phyloP scores from a whole-genome alignment of 2,797 vertebrate genomes.

The Arrhamphus sclerolepis region DNA sequence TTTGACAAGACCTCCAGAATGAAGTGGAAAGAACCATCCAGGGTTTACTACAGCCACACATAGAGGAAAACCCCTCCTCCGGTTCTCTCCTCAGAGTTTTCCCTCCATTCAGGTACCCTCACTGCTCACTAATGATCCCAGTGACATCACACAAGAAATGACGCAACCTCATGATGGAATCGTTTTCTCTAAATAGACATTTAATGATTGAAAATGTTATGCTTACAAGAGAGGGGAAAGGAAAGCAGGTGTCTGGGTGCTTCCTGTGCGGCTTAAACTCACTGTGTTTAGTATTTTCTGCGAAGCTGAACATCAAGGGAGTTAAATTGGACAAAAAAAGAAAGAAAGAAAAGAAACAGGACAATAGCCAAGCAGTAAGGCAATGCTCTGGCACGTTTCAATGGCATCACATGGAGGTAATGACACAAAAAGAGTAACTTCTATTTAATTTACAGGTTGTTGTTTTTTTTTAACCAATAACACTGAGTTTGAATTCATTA shows the following conservation, averaged over 20 bases:
- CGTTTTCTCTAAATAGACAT: slow-evolving; percentile 78
- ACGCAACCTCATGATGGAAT: slow-evolving; percentile 48
- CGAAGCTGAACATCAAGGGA: slow-evolving; percentile 44
- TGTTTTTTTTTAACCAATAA: slow-evolving; percentile 65
- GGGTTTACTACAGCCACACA: slow-evolving; percentile 26
- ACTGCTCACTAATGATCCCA: slow-evolving; percentile 5
- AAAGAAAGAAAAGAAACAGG: slow-evolving; percentile 27
- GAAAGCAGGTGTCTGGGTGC: slow-evolving; percentile 48
- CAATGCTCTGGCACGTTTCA: slow-evolving; percentile 42
- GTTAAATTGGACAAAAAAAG: slow-evolving; percentile 19
- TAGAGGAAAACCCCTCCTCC: slow-evolving; percentile 39
- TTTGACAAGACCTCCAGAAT: slow-evolving; percentile 50
- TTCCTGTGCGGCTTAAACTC: slow-evolving; percentile 35
- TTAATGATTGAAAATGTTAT: slow-evolving; percentile 75
- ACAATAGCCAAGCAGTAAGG: slow-evolving; percentile 37
- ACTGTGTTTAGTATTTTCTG: slow-evolving; percentile 24
- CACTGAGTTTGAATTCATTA: slow-evolving; percentile 66
- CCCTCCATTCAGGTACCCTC: slow-evolving; percentile 30
- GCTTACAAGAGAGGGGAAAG: slow-evolving; percentile 56
- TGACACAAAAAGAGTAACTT: slow-evolving; percentile 38
- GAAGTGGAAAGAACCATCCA: slow-evolving; percentile 65
- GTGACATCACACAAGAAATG: slow-evolving; percentile 55
- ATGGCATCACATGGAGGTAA: slow-evolving; percentile 48
- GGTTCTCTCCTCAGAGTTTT: slow-evolving; percentile 44
- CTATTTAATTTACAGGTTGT: slow-evolving; percentile 43